Evolutionary conservation across 1,140 invertebrate genomes (phyloP), one percentile per base, ranked within the genome.

Genomic region (Conus betulinus): DNA sequence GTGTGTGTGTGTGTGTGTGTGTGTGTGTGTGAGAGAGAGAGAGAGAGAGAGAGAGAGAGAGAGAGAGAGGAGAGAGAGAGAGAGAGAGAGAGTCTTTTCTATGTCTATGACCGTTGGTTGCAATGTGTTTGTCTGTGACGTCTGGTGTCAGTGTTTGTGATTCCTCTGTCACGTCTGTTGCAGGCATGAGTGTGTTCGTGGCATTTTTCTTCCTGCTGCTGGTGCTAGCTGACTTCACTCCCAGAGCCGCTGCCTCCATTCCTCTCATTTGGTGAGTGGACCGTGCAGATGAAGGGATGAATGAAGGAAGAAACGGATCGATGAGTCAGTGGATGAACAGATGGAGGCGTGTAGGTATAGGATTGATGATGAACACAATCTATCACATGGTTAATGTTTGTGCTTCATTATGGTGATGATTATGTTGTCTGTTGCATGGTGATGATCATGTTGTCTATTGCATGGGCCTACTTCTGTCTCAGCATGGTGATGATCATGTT

Each of bases 141-240:
- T 39, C 39, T 39, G 39, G 39, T 39, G 39, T 39, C 39, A 39
- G 39, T 39, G 39, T 39, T 39, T 39, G 39, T 39, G 39, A 39
- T 39, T 39, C 39, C 39, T 1, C 39, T 39, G 39, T 39, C 39
- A 23, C 86, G 51, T 88, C 15, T 53, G 87, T 92, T 91, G 7
- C 89, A 94, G 93, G 93, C 55, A 93, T 93, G 92, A 94, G 91
- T 83, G 90, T 94, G 39, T 94, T 94, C 87, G 91, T 94, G 25
- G 93, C 93, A 15, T 94, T 94, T 89, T 94, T 94, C 89, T 85
- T 92, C 39, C 85, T 94, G 15, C 88, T 94, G 39, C 89, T 93
- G 82, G 88, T 94, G 52, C 78, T 94, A 27, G 91, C 92, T 13
- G 92, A 93, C 84, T 92, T 88, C 63, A 94, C 93, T 5, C 94